A percentile compares a stretch with the other conserved stretches of the same genome.
phyloP scores from a whole-genome alignment of 2,797 vertebrate genomes.

The Adrianichthys oophorus region DNA sequence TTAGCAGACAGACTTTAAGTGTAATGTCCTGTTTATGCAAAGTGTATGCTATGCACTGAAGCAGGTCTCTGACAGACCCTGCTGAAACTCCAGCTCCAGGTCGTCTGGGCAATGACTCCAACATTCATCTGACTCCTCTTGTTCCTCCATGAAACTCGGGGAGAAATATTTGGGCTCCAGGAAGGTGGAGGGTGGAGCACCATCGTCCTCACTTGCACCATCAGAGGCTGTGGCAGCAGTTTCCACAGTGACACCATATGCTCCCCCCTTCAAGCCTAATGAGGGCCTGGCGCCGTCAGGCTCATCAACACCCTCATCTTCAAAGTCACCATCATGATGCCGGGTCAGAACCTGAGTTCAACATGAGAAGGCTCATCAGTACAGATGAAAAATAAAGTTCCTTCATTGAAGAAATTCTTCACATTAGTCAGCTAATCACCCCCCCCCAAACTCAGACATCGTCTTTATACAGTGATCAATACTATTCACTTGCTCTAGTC shows the following conservation, averaged over 20 bases:
- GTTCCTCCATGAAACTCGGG: constrained; percentile 72
- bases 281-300: constrained; percentile 49
- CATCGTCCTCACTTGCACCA: constrained; percentile 46
- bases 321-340: constrained; percentile 33
- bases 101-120: constrained; percentile 70
- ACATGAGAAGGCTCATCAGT: not conserved
- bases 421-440: too few relatives aligned
- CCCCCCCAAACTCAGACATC: too few relatives aligned
- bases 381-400: not conserved
- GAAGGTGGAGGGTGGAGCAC: constrained; percentile 58
- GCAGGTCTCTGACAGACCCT: constrained; percentile 50
- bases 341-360: constrained; percentile 47
- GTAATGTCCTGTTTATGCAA: too few relatives aligned
- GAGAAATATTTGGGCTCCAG: constrained; percentile 82
- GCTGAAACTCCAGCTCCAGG: constrained; percentile 64
- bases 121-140: constrained; percentile 61
- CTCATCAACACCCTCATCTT: constrained; percentile 50
- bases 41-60: too few relatives aligned
- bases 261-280: constrained; percentile 57
- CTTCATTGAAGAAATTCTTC: too few relatives aligned
- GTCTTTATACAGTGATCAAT: too few relatives aligned
- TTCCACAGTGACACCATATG: constrained; percentile 47
- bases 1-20: not conserved
- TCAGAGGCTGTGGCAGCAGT: constrained; percentile 38
- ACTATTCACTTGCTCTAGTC: too few relatives aligned